A percentile compares a stretch with the other conserved stretches of the same genome.
Evolutionary conservation across 2,797 vertebrate genomes (phyloP).

Genomic region (Lacerta viridis): DNA sequence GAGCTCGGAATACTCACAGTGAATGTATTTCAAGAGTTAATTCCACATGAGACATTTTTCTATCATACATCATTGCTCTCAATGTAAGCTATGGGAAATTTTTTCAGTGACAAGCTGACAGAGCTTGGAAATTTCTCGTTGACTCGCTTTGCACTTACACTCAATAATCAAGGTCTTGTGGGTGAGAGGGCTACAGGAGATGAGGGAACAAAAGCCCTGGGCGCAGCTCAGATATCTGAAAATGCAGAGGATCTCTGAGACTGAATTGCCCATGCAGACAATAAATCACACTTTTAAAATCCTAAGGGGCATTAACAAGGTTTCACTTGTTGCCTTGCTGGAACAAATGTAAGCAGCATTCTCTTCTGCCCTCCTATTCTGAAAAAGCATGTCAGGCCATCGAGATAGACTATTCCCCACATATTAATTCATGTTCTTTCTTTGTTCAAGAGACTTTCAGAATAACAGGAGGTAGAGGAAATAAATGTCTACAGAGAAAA

Average conservation of each 20-base stretch:
- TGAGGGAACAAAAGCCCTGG: constrained; percentile 9
- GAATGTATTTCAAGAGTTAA: not conserved
- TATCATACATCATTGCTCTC: constrained; percentile 41
- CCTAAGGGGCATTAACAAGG: constrained; percentile 3
- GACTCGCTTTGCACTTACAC: constrained; percentile 42
- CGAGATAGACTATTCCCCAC: constrained; percentile 26
- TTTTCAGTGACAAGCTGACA: constrained; percentile 24
- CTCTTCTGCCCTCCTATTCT: constrained; percentile 3
- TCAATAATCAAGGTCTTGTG: not conserved
- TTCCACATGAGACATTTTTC: not conserved
- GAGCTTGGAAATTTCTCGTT: constrained; percentile 46
- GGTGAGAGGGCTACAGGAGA: constrained; percentile 19
- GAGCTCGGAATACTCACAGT: not conserved
- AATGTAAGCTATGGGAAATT: constrained; percentile 37
- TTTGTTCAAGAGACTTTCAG: not conserved
- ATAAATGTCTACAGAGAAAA: constrained; percentile 17
- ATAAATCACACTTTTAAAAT: constrained; percentile 17
- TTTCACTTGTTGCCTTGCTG: not conserved
- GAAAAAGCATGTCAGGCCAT: not conserved
- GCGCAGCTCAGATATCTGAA: constrained; percentile 33
- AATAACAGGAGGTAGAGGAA: constrained; percentile 38
- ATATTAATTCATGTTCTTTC: not conserved
- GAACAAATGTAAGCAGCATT: constrained; percentile 15
- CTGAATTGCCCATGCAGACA: constrained; percentile 43
- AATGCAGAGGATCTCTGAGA: constrained; percentile 38